A percentile compares a stretch with the other conserved stretches of the same genome.
phyloP scores from a whole-genome alignment of 1,140 invertebrate species.

The Caerostris extrusa region DNA sequence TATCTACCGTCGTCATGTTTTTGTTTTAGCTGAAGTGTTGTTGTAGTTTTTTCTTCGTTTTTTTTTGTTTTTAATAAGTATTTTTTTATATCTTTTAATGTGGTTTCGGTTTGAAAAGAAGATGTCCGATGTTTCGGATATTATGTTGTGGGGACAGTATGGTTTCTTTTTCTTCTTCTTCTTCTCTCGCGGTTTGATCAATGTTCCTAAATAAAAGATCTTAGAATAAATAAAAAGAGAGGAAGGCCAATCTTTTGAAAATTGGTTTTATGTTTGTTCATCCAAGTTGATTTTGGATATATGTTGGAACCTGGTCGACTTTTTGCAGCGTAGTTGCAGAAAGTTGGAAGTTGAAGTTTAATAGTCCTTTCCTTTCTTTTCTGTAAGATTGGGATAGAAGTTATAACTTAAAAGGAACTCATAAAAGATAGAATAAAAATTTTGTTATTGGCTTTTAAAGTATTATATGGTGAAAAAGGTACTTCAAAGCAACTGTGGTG shows the following conservation, averaged over 20 bases:
- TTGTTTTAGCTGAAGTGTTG: conserved; percentile 5
- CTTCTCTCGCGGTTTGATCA: conserved; percentile 18
- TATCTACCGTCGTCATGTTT: conserved; percentile 41
- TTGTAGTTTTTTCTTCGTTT: conserved; percentile 17
- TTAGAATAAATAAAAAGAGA: background rate
- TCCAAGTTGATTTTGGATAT: background rate
- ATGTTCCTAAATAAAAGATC: conserved; percentile 34
- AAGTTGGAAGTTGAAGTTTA: conserved; percentile 11
- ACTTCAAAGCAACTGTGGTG: too few species aligned
- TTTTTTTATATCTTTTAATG: conserved; percentile 1
- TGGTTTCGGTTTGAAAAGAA: background rate
- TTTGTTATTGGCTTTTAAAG: too few species aligned
- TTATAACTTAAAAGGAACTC: too few species aligned
- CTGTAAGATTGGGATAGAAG: too few species aligned
- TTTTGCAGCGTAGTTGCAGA: background rate
- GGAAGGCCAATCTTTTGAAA: conserved; percentile 34
- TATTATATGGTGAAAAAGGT: too few species aligned
- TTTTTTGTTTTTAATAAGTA: background rate
- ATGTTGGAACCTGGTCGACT: background rate
- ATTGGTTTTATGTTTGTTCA: conserved; percentile 54
- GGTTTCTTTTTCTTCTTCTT: background rate
- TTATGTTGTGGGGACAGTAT: background rate
- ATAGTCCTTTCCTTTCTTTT: background rate
- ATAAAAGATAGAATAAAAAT: too few species aligned
- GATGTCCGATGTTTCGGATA: conserved; percentile 17